These are phyloP conservation scores for Porites lutea DNA, from an alignment of 64 coral and sea anemone genomes.

Conservation along the genomic window DNA sequence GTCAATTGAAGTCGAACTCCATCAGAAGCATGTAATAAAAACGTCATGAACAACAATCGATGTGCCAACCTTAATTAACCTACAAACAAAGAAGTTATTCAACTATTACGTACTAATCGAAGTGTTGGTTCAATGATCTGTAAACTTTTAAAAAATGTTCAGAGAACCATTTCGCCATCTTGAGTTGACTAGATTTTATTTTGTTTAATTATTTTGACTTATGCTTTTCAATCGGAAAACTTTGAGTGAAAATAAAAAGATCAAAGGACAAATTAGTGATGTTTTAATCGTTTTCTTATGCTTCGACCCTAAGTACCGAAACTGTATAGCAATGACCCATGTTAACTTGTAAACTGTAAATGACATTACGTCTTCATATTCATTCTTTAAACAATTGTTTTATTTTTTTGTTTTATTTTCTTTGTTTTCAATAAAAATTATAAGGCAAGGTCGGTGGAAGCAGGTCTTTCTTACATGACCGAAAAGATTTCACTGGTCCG, in stretches of 20 bases:
- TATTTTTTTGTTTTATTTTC: constrained; percentile 11
- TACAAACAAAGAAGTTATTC: constrained; percentile 34
- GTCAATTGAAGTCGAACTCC: not conserved
- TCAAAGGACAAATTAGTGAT: not conserved
- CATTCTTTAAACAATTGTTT: not conserved
- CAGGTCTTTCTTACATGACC: constrained; percentile 40
- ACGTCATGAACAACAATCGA: not conserved
- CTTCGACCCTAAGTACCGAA: too few species aligned
- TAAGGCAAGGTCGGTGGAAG: not conserved
- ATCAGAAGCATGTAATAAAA: not conserved
- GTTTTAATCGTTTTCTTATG: too few species aligned
- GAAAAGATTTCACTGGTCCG: constrained; percentile 36
- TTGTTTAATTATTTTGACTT: not conserved
- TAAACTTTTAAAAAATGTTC: not conserved
- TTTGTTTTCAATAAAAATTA: not conserved
- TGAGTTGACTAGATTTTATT: not conserved
- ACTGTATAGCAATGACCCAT: too few species aligned
- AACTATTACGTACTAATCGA: not conserved
- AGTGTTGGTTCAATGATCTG: not conserved
- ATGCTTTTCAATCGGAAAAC: constrained; percentile 32
- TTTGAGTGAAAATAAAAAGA: not conserved
- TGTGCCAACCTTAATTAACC: not conserved
- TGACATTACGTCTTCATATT: not conserved
- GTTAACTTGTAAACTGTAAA: not conserved
- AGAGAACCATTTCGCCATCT: not conserved